Evolutionary conservation across 2,888 invertebrate genomes (phyloP).

Genomic region (Ophonus ardosiacus): DNA sequence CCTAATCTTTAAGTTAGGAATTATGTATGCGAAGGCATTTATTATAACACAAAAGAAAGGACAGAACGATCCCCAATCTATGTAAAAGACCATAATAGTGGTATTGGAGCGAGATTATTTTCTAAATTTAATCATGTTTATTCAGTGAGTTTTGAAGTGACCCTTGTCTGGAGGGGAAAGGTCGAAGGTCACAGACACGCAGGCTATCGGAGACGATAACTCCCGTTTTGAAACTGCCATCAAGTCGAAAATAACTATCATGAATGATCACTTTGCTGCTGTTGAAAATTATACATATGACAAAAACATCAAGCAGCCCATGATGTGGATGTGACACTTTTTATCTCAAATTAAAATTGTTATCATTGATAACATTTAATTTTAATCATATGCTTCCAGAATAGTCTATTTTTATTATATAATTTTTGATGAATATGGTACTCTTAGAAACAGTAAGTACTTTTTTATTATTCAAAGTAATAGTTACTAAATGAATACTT

Average conservation of each 20-base stretch:
- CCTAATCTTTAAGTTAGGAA: background rate
- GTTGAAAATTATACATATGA: background rate
- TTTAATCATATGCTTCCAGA: background rate
- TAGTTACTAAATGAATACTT: no score
- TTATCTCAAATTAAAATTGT: conserved; percentile 9
- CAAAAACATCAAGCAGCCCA: background rate
- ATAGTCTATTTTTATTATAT: background rate
- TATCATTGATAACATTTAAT: background rate
- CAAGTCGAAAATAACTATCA: conserved; percentile 19
- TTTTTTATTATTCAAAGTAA: background rate
- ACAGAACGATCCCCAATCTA: background rate
- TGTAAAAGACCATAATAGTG: conserved; percentile 2
- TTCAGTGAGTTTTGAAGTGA: conserved; percentile 41
- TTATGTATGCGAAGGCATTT: background rate
- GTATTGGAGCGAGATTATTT: conserved; percentile 19
- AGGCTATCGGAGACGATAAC: conserved; percentile 33
- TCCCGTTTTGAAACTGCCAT: conserved; percentile 22
- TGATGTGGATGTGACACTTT: background rate
- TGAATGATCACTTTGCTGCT: conserved; percentile 22
- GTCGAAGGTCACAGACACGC: conserved; percentile 40
- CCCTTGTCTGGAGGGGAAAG: conserved; percentile 18
- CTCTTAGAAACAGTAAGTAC: background rate
- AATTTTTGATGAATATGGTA: background rate
- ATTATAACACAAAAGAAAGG: background rate
- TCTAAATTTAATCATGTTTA: conserved; percentile 53